These are phyloP conservation scores for Archocentrus centrarchus DNA, from an alignment of 2,113 vertebrate species.

Conservation along the genomic window DNA sequence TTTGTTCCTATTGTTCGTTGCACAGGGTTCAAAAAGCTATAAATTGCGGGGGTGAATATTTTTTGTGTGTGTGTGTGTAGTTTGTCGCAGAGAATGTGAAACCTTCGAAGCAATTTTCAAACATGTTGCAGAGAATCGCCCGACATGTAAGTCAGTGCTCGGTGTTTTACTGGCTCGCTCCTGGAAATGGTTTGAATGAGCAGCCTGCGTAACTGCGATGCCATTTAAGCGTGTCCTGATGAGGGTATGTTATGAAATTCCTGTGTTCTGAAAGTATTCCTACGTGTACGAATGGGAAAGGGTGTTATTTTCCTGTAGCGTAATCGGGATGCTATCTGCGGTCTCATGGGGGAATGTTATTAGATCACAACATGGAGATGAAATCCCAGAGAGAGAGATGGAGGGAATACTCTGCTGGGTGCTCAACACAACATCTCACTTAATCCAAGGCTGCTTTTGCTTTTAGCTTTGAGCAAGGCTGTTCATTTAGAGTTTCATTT, in stretches of 20 bases:
- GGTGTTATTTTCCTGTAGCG: slow-evolving; percentile 58
- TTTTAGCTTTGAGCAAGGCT: slow-evolving; percentile 17
- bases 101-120: slow-evolving; percentile 27
- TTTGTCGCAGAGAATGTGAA: slow-evolving; percentile 36
- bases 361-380: slow-evolving; percentile 62
- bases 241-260: slow-evolving; percentile 41
- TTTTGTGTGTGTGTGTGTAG: slow-evolving; percentile 2
- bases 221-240: slow-evolving; percentile 27
- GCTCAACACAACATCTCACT: slow-evolving; percentile 23
- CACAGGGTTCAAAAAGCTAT: slow-evolving; percentile 50
- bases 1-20: slow-evolving; percentile 67
- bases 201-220: background rate
- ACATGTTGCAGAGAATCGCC: background rate
- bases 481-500: slow-evolving; percentile 18
- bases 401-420: slow-evolving; percentile 35
- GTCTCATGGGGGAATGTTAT: slow-evolving; percentile 55
- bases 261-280: slow-evolving; percentile 7
- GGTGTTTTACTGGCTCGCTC: background rate
- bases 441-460: slow-evolving; percentile 18
- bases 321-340: slow-evolving; percentile 40
- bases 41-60: slow-evolving; percentile 32
- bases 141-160: background rate
- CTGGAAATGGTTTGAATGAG: slow-evolving; percentile 12
- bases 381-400: slow-evolving; percentile 54
- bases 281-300: slow-evolving; percentile 43